Conservation (phyloP, 1,140 invertebrate genomes). For the Oppia nitens region DNA sequence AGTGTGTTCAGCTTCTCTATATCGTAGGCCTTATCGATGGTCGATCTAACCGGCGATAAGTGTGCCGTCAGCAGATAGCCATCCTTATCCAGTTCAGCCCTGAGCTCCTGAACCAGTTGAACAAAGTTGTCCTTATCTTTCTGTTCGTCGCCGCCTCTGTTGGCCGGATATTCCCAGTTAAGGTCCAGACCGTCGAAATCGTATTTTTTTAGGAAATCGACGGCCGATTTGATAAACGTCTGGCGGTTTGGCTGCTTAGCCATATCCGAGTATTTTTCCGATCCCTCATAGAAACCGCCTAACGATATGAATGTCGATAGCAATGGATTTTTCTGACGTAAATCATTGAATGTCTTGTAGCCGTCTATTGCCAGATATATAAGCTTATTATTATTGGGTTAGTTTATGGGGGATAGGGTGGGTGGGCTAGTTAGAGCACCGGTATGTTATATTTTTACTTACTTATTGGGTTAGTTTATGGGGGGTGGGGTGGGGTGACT, state of each 20-base stretch:
- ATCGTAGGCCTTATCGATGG: slow-evolving; percentile 45
- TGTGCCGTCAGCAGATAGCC: slow-evolving; percentile 35
- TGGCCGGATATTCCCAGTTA: slow-evolving; percentile 42
- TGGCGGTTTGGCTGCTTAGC: slow-evolving; percentile 55
- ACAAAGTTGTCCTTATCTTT: slow-evolving; percentile 13
- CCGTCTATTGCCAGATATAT: slow-evolving; percentile 35
- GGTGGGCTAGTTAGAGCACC: neutral
- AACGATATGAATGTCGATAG: slow-evolving; percentile 59
- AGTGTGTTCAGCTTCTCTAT: slow-evolving; percentile 17
- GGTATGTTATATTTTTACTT: too few relatives aligned
- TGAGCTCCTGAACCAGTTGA: slow-evolving; percentile 5
- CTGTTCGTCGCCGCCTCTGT: slow-evolving; percentile 33
- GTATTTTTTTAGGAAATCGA: slow-evolving; percentile 73
- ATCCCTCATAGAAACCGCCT: slow-evolving; percentile 61
- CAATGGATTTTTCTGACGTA: slow-evolving; percentile 48
- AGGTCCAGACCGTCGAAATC: slow-evolving; percentile 89
- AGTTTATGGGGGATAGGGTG: neutral
- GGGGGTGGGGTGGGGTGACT: too few relatives aligned
- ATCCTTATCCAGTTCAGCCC: slow-evolving; percentile 32
- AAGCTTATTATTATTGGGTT: slow-evolving; percentile 1
- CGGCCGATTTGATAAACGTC: slow-evolving; percentile 56
- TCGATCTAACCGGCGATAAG: slow-evolving; percentile 34
- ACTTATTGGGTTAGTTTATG: too few relatives aligned
- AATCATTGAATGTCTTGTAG: slow-evolving; percentile 59
- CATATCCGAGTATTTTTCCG: slow-evolving; percentile 58